Evolutionary conservation across 1,140 invertebrate genomes (phyloP).

Genomic region (Thaumatotibia leucotreta): DNA sequence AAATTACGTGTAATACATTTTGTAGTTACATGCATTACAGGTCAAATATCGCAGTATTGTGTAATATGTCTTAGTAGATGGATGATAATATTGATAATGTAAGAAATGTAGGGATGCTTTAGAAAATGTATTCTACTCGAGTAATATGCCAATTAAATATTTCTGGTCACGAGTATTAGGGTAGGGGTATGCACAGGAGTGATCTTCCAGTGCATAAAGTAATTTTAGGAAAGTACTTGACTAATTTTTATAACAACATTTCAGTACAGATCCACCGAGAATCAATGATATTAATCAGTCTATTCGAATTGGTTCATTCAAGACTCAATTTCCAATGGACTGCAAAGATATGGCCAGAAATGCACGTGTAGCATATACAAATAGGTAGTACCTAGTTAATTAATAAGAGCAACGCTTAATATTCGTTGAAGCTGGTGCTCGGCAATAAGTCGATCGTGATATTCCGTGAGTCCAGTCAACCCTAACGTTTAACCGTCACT

Average conservation of each 20-base stretch:
- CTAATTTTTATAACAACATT: neutral
- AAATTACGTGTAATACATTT: no score
- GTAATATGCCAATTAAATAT: neutral
- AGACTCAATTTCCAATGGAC: neutral
- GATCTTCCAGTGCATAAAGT: neutral
- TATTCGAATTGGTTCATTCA: neutral
- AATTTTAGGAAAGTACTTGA: neutral
- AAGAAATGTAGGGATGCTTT: neutral
- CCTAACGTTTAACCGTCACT: slow-evolving; percentile 11
- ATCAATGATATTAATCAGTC: neutral
- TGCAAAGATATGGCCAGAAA: neutral
- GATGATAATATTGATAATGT: neutral
- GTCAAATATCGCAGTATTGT: no score
- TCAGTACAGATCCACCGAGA: neutral
- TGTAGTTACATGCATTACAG: no score
- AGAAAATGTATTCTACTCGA: neutral
- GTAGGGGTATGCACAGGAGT: neutral
- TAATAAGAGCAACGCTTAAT: neutral
- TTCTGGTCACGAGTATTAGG: neutral
- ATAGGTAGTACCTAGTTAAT: neutral
- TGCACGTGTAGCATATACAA: neutral
- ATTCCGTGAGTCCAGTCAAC: neutral
- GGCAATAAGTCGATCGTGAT: neutral
- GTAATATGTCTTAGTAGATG: no score
- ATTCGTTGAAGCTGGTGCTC: neutral